A percentile compares a stretch with the other conserved stretches of the same genome.
phyloP scores from a whole-genome alignment of 2,888 invertebrate species.

The Agrochola circellaris region DNA sequence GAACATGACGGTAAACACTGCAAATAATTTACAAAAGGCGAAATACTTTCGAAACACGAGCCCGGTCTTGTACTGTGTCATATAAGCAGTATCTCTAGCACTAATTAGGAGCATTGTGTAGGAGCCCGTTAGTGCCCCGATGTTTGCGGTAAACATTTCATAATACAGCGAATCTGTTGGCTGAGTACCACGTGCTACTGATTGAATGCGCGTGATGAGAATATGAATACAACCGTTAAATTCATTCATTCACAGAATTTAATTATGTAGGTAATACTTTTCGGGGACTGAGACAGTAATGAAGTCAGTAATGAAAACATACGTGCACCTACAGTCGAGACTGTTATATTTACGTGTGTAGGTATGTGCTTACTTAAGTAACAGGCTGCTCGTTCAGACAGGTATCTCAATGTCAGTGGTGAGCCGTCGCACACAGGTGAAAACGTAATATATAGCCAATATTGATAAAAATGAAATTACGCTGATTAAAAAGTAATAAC shows the following conservation, averaged over 20 bases:
- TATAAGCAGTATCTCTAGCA: slow-evolving; percentile 18
- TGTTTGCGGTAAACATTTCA: not conserved
- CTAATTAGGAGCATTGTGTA: slow-evolving; percentile 38
- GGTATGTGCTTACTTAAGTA: not conserved
- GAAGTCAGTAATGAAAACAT: not conserved
- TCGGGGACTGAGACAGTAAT: not conserved
- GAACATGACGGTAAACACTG: slow-evolving; percentile 56
- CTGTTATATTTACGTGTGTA: not conserved
- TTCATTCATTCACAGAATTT: not conserved
- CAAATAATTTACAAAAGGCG: slow-evolving; percentile 60
- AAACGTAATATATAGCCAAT: too few relatives aligned
- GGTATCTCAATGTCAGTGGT: slow-evolving; percentile 58
- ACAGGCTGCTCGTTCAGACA: not conserved
- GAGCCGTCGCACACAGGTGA: slow-evolving; percentile 19
- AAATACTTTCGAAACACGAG: slow-evolving; percentile 40
- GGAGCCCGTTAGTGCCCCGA: not conserved
- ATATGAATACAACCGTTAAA: not conserved
- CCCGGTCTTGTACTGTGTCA: slow-evolving; percentile 6
- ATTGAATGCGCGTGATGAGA: not conserved
- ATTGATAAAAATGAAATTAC: too few relatives aligned
- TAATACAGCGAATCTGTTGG: not conserved
- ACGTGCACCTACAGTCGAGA: not conserved
- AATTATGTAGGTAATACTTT: not conserved
- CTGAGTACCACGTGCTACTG: not conserved
- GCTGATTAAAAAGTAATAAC: too few relatives aligned